Evolutionary conservation across 1,140 invertebrate genomes (phyloP).

Genomic region (Drosophila jambulina): DNA sequence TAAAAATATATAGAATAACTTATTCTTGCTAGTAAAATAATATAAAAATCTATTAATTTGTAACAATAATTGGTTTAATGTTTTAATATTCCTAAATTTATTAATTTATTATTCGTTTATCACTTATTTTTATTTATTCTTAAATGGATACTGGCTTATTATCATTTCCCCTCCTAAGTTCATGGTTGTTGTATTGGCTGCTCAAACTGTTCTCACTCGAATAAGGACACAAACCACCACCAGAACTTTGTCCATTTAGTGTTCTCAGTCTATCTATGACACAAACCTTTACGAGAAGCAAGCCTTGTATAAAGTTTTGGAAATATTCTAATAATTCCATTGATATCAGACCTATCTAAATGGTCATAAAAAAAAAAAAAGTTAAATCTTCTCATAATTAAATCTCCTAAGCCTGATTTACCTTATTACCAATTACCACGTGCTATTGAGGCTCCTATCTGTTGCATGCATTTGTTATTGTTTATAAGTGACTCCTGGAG

Average conservation of each 20-base stretch:
- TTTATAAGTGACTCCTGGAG: conserved; percentile 14
- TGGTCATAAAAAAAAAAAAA: fast-evolving
- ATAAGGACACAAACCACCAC: not conserved
- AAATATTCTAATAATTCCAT: not conserved
- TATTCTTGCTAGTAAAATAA: not conserved
- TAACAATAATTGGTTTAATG: not conserved
- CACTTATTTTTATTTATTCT: not conserved
- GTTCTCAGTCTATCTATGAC: not conserved
- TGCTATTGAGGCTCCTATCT: conserved; percentile 14
- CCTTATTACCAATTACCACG: not conserved
- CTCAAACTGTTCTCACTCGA: not conserved
- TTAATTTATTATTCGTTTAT: not conserved
- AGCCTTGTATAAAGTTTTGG: not conserved
- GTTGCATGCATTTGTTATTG: conserved; percentile 60
- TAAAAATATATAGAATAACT: not conserved
- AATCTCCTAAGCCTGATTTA: not conserved
- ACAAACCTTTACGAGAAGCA: not conserved
- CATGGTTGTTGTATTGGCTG: conserved; percentile 13
- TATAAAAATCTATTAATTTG: not conserved
- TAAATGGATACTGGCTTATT: not conserved
- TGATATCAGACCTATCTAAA: not conserved
- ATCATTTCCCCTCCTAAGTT: not conserved
- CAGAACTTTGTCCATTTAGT: not conserved
- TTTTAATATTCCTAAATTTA: not conserved
- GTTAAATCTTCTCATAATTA: no score